phyloP scores from a whole-genome alignment of 2,797 vertebrate genomes.

The Sarcoramphus papa region DNA sequence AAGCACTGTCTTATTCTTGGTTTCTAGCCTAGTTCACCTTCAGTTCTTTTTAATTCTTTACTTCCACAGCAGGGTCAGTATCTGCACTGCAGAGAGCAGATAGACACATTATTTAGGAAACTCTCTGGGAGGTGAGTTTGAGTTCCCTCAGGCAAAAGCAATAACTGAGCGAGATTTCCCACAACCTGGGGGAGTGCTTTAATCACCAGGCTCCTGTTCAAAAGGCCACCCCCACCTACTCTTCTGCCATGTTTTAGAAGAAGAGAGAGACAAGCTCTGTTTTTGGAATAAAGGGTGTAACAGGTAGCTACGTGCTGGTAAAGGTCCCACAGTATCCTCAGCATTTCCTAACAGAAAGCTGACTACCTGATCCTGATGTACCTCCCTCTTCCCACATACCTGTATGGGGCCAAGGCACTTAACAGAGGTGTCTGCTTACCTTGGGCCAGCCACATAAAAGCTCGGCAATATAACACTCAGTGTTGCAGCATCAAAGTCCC shows the following conservation, averaged over 20 bases:
- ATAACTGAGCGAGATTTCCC: conserved; percentile 28
- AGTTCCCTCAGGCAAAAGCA: conserved; percentile 37
- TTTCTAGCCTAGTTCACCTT: neutral
- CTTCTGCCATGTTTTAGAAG: conserved; percentile 1
- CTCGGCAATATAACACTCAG: conserved; percentile 5
- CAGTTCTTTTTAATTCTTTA: neutral
- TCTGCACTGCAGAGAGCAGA: neutral
- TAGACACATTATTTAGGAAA: neutral
- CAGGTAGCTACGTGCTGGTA: conserved; percentile 53
- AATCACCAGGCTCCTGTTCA: conserved; percentile 52
- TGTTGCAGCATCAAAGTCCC: conserved; percentile 62
- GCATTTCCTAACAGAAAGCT: conserved; percentile 51
- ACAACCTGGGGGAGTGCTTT: conserved; percentile 47
- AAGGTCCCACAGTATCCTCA: conserved; percentile 45
- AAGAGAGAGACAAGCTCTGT: neutral
- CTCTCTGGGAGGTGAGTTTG: conserved; percentile 56
- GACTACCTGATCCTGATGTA: neutral
- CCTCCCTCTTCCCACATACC: conserved; percentile 28
- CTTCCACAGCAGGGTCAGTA: neutral
- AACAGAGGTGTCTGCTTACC: conserved; percentile 55
- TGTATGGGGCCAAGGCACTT: conserved; percentile 24
- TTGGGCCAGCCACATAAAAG: conserved; percentile 62
- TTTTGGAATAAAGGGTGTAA: conserved; percentile 33
- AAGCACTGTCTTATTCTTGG: neutral
- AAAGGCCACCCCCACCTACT: conserved; percentile 46